Evolutionary conservation across 2,797 vertebrate genomes (phyloP).

Genomic region (Crenichthys baileyi): DNA sequence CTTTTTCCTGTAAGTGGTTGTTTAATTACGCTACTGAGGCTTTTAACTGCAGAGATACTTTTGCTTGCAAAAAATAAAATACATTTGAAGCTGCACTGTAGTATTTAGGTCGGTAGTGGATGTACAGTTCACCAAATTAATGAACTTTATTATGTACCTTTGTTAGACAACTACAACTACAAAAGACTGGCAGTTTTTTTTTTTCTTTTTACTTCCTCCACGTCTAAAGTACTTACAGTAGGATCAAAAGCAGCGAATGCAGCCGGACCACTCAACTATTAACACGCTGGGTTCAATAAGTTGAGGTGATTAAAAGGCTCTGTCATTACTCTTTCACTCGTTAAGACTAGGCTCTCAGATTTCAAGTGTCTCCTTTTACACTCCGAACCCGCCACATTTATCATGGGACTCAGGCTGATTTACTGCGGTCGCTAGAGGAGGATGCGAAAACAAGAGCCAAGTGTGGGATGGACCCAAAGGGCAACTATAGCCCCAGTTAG

Average conservation of each 20-base stretch:
- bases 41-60: not conserved
- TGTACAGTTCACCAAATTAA: not conserved
- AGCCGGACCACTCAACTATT: slow-evolving; percentile 45
- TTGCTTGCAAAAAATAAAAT: not conserved
- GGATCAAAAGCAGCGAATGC: slow-evolving; percentile 25
- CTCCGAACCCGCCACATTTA: slow-evolving; percentile 92
- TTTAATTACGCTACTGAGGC: not conserved
- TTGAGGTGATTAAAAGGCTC: slow-evolving; percentile 81
- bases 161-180: not conserved
- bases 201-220: slow-evolving; percentile 7
- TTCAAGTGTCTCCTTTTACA: slow-evolving; percentile 99
- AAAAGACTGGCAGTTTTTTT: not conserved
- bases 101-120: not conserved
- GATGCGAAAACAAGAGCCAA: slow-evolving; percentile 86
- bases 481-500: slow-evolving; percentile 63
- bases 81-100: not conserved
- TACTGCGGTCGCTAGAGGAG: slow-evolving; percentile 92
- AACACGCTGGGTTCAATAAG: slow-evolving; percentile 65
- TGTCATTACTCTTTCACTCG: slow-evolving; percentile 80
- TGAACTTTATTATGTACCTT: not conserved
- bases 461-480: slow-evolving; percentile 88
- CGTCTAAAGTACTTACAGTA: not conserved
- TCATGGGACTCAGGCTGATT: slow-evolving; percentile 89
- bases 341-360: slow-evolving; percentile 88
- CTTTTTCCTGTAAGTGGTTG: not conserved